phyloP scores from a whole-genome alignment of 1,140 invertebrate genomes.

The Hyles euphorbiae region DNA sequence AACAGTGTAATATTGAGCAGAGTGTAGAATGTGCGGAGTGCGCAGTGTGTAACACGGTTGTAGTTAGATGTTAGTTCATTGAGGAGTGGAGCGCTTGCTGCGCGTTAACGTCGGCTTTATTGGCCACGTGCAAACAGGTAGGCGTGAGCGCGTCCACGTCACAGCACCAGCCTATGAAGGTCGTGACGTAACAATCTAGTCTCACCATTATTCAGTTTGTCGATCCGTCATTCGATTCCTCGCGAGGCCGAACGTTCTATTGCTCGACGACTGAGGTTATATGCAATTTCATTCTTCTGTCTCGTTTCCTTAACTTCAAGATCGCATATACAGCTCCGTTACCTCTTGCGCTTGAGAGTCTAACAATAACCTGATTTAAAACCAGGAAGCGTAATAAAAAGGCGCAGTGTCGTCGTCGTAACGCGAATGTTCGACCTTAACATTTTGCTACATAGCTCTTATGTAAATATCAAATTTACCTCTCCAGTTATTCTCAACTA shows the following conservation, averaged over 20 bases:
- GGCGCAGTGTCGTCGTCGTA: conserved; percentile 6
- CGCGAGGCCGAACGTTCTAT: conserved; percentile 51
- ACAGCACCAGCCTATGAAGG: conserved; percentile 53
- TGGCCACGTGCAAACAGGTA: conserved; percentile 48
- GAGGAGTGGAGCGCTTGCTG: background rate
- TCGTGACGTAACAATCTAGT: conserved; percentile 58
- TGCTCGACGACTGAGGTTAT: conserved; percentile 32
- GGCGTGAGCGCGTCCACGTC: conserved; percentile 54
- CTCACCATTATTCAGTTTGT: conserved; percentile 50
- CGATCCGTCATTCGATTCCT: conserved; percentile 54
- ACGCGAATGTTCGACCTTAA: conserved; percentile 12
- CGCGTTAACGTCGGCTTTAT: conserved; percentile 29
- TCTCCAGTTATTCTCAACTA: conserved; percentile 6
- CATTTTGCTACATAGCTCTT: conserved; percentile 7
- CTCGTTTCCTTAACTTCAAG: conserved; percentile 31
- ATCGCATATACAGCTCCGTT: conserved; percentile 15
- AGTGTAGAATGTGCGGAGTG: no score
- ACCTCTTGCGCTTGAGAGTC: conserved; percentile 13
- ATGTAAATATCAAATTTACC: conserved; percentile 11
- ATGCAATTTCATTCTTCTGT: conserved; percentile 31
- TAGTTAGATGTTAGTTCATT: conserved; percentile 4
- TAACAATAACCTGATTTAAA: conserved; percentile 21
- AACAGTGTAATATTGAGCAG: no score
- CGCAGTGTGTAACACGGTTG: background rate
- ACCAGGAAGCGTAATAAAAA: conserved; percentile 22